These are phyloP conservation scores for Parauchenoglanis ngamensis DNA, from an alignment of 2,797 vertebrate genomes.

Conservation along the genomic window DNA sequence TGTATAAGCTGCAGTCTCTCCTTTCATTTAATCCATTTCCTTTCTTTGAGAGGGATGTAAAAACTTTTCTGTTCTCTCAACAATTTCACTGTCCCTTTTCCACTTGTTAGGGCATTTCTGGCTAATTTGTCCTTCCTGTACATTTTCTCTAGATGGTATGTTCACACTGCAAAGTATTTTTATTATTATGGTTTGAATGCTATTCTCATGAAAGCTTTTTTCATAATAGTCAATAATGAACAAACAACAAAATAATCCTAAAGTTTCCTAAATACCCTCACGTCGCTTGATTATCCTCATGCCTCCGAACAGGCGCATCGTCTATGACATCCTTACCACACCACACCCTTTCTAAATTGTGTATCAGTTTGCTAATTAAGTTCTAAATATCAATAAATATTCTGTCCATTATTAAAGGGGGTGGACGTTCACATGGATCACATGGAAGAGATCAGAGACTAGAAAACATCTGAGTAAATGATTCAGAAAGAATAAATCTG, in stretches of 20 bases:
- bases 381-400: background rate
- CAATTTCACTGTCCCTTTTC: background rate
- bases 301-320: background rate
- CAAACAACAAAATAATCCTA: too few species aligned
- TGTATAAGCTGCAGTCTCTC: constrained; percentile 20
- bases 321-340: background rate
- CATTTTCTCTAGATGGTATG: background rate
- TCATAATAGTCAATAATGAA: too few species aligned
- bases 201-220: too few species aligned
- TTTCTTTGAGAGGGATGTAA: background rate
- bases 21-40: background rate
- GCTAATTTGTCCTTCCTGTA: background rate
- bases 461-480: too few species aligned
- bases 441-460: background rate
- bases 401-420: background rate
- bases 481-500: background rate
- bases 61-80: background rate
- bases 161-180: too few species aligned
- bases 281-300: background rate
- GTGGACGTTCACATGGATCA: background rate
- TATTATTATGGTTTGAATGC: too few species aligned
- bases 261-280: background rate
- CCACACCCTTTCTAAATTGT: background rate
- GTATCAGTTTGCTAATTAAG: background rate
- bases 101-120: background rate